Base-by-base conservation (phyloP, 2,113 vertebrate genomes). In the Sinocyclocheilus rhinocerous region DNA sequence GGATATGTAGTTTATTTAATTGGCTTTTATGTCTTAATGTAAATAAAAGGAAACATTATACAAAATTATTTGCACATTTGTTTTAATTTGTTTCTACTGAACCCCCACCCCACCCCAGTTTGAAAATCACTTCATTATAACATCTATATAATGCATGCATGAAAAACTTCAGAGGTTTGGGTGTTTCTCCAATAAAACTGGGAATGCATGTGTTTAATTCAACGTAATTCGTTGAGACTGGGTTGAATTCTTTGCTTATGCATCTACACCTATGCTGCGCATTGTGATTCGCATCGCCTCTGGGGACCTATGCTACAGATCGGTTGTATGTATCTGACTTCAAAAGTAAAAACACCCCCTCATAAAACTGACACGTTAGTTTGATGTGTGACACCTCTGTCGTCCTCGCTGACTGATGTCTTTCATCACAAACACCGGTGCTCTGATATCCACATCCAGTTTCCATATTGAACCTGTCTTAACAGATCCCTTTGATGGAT, bases 301-400 rank as follows among this genome's bases (percentile, higher is more conserved):
- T 29, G 33, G 22, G 90, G 90, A 87, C 91, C 82, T 76, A 29
- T 22, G 75, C 84, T 59, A 65, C 7, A 50, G 61, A 33, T 80
- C 26, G 81, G 83, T 86, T 80, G 50, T 29, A 84, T 86, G 84
- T 81, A 67, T 63, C 45, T 42, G 59, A 42, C 75, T 84, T 73
- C 57, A 69, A 80, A 81, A 84, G 67, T 59, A 84, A 75, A 86
- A 55, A 84, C 80, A 77, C 67, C 45, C 92, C 52, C 86, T 86
- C 84, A 90, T 92, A 90, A 89, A 88, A 85, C 73, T 84, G 88
- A 89, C 88, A 89, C 77, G 73, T 84, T 90, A 87, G 91, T 91
- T 88, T 91, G 90, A 93, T 87, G 76, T 90, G 87, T 91, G 87
- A 87, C 83, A 86, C 72, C 78, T 83, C 69, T 89, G 89, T 90